phyloP scores from a whole-genome alignment of 2,888 invertebrate species.

The Gisinianus flammeolus region DNA sequence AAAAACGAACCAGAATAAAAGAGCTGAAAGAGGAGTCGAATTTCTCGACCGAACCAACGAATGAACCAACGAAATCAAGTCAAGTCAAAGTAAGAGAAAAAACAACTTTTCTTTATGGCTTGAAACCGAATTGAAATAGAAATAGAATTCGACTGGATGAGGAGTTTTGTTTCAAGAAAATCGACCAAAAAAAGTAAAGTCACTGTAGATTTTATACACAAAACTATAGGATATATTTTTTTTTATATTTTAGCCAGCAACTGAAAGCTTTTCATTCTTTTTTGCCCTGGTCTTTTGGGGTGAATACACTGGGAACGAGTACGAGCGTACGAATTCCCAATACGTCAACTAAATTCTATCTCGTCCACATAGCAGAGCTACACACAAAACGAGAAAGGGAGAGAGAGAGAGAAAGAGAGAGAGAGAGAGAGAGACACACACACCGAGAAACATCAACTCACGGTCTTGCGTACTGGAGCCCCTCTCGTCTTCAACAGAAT shows the following conservation, averaged over 20 bases:
- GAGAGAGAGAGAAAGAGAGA: too few species aligned
- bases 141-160: neutral
- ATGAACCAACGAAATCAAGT: too few species aligned
- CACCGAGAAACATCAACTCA: neutral
- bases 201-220: neutral
- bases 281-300: neutral
- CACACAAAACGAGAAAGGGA: conserved; percentile 2
- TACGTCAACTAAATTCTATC: conserved; percentile 26
- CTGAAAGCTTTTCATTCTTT: neutral
- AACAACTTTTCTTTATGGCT: conserved; percentile 3
- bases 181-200: conserved; percentile 5
- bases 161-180: neutral
- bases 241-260: neutral
- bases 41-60: too few species aligned
- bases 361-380: neutral
- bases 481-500: too few species aligned
- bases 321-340: conserved; percentile 15
- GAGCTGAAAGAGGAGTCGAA: too few species aligned
- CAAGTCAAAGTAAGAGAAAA: too few species aligned
- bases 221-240: neutral
- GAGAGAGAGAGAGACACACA: neutral
- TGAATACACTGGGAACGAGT: neutral
- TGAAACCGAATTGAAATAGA: neutral
- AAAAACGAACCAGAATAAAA: too few species aligned
- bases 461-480: conserved; percentile 29